phyloP scores from a whole-genome alignment of 2,888 invertebrate species.

The Pammene fasciana region DNA sequence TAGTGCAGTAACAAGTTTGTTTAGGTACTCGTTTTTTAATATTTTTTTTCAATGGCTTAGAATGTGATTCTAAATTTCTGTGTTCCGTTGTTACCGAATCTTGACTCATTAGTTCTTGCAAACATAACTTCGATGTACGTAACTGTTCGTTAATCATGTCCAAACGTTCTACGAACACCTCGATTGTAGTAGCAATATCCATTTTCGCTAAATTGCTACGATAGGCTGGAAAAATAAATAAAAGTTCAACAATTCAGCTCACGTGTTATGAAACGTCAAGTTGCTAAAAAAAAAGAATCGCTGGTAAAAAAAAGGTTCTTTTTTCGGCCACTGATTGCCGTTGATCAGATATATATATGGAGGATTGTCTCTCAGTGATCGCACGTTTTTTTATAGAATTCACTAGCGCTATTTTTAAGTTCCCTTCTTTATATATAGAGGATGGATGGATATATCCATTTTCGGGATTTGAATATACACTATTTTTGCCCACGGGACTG shows the following conservation, averaged over 20 bases:
- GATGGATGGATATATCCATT: no score
- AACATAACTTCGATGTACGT: constrained; percentile 57
- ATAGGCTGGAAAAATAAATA: neutral
- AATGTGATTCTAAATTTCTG: neutral
- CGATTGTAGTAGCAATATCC: constrained; percentile 47
- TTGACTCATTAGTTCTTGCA: constrained; percentile 58
- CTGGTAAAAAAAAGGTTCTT: constrained; percentile 8
- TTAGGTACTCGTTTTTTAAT: neutral
- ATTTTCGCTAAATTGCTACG: constrained; percentile 33
- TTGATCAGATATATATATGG: neutral
- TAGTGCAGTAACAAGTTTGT: constrained; percentile 57
- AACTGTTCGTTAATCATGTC: constrained; percentile 60
- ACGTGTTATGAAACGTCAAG: constrained; percentile 4
- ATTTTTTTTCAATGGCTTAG: neutral
- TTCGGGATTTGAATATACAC: no score
- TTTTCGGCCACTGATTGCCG: constrained; percentile 11
- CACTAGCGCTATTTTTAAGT: neutral
- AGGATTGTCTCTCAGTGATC: neutral
- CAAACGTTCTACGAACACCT: constrained; percentile 56
- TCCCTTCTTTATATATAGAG: no score
- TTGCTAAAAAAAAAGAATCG: constrained; percentile 16
- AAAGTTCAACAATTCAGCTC: neutral
- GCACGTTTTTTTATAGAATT: neutral
- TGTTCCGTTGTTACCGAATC: constrained; percentile 20
- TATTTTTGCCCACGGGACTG: no score